Evolutionary conservation across 2,113 vertebrate genomes (phyloP).

Genomic region (Cervus canadensis): DNA sequence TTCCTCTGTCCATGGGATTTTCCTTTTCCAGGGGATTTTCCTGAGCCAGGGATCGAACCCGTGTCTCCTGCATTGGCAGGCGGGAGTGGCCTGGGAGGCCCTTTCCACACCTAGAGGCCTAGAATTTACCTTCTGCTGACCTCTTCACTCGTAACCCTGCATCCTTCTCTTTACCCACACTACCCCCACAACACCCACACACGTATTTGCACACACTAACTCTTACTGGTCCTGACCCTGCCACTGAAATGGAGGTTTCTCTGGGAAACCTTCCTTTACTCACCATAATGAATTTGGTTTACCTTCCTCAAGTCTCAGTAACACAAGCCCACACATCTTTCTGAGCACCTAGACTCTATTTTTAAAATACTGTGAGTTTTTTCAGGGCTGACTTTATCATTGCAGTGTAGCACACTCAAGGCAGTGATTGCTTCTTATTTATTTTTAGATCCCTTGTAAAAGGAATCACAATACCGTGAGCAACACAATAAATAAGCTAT

Average conservation of each 20-base stretch:
- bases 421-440: not conserved
- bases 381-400: not conserved
- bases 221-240: not conserved
- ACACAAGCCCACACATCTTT: not conserved
- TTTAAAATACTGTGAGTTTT: not conserved
- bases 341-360: not conserved
- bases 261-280: not conserved
- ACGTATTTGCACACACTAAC: not conserved
- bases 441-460: not conserved
- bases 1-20: not conserved
- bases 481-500: not conserved
- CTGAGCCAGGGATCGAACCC: not conserved
- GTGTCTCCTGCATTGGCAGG: not conserved
- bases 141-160: not conserved
- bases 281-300: not conserved
- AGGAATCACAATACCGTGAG: not conserved
- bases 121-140: not conserved
- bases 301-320: not conserved
- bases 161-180: no score
- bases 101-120: not conserved
- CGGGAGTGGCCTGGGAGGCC: not conserved
- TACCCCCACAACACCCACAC: accelerated
- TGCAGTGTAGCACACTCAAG: not conserved
- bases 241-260: not conserved
- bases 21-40: not conserved